Conservation (phyloP, 1,140 invertebrate species). For the Cheumatopsyche charites region DNA sequence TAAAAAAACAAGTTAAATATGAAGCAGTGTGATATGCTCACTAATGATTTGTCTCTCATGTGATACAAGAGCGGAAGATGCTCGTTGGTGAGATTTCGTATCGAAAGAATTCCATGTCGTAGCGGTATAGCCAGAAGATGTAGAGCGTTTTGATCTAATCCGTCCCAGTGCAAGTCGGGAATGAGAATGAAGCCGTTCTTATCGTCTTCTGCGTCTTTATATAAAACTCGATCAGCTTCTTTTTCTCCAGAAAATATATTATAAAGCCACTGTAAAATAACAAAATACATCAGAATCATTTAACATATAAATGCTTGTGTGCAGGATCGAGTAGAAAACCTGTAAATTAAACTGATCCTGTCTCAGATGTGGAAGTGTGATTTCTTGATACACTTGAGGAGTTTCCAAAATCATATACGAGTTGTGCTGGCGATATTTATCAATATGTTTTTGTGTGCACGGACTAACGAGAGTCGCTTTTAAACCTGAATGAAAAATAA, state of each 20-base stretch:
- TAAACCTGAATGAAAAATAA: constrained; percentile 18
- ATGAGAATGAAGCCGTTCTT: constrained; percentile 85
- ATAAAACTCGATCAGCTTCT: constrained; percentile 85
- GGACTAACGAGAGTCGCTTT: constrained; percentile 25
- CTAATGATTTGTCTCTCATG: constrained; percentile 73
- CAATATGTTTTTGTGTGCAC: constrained; percentile 33
- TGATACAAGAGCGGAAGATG: constrained; percentile 87
- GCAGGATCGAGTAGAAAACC: constrained; percentile 11
- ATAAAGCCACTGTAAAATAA: constrained; percentile 94
- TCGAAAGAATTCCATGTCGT: constrained; percentile 75
- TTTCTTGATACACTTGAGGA: constrained; percentile 15
- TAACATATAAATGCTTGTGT: background rate
- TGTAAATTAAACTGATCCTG: constrained; percentile 25
- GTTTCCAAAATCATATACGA: constrained; percentile 24
- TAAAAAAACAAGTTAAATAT: constrained; percentile 14
- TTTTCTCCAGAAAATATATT: constrained; percentile 92
- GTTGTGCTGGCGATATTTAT: constrained; percentile 22
- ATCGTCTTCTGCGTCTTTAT: constrained; percentile 74
- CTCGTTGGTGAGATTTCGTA: constrained; percentile 78
- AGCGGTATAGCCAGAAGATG: constrained; percentile 85
- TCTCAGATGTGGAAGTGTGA: constrained; percentile 27
- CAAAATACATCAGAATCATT: constrained; percentile 15
- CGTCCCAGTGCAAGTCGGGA: constrained; percentile 95
- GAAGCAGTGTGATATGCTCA: constrained; percentile 55
- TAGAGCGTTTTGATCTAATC: constrained; percentile 73